phyloP scores from a whole-genome alignment of 2,113 vertebrate species.

The Diadophis punctatus region DNA sequence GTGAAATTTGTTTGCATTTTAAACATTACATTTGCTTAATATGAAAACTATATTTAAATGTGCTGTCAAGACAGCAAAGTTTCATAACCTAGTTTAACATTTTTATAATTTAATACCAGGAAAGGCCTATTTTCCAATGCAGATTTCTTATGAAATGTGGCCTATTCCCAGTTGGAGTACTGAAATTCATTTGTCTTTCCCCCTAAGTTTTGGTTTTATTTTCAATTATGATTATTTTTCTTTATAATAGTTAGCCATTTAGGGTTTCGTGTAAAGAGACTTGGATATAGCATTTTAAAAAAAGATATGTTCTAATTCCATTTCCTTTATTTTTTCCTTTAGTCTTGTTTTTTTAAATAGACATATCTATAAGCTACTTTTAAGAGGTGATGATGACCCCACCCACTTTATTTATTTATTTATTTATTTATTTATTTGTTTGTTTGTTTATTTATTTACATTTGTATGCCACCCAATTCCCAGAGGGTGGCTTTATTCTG shows the following conservation, averaged over 20 bases:
- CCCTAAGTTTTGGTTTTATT: background rate
- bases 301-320: background rate
- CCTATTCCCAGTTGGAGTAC: background rate
- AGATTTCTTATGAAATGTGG: background rate
- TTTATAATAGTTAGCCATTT: background rate
- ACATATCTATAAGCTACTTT: background rate
- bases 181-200: background rate
- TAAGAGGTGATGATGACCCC: background rate
- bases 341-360: background rate
- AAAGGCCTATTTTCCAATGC: background rate
- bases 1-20: slow-evolving; percentile 1
- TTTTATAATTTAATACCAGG: background rate
- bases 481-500: too few relatives aligned
- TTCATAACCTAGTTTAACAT: background rate
- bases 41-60: slow-evolving; percentile 33
- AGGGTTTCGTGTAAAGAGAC: background rate
- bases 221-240: background rate
- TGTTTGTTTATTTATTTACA: too few relatives aligned
- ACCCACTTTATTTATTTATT: too few relatives aligned
- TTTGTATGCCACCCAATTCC: too few relatives aligned
- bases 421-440: too few relatives aligned
- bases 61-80: slow-evolving; percentile 9
- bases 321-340: background rate
- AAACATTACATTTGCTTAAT: slow-evolving; percentile 5
- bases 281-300: background rate